phyloP scores from a whole-genome alignment of 2,113 vertebrate genomes.

The Varanus salvator region DNA sequence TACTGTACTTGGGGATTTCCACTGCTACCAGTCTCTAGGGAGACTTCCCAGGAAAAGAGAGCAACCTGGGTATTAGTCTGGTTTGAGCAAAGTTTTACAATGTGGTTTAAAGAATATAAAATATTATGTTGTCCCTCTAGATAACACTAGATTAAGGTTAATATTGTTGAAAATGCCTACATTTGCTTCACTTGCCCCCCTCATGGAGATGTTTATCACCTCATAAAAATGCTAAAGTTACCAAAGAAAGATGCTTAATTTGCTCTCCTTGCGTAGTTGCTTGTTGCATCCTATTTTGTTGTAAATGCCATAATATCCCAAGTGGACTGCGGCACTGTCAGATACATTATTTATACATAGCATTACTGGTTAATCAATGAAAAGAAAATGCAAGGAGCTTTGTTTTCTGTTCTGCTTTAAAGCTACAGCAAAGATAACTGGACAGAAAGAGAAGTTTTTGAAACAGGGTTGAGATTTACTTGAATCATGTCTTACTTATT shows the following conservation, averaged over 20 bases:
- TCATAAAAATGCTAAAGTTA: conserved; percentile 86
- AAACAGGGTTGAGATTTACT: conserved; percentile 55
- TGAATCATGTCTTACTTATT: neutral
- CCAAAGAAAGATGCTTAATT: conserved; percentile 83
- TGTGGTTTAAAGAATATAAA: conserved; percentile 54
- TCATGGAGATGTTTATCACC: conserved; percentile 78
- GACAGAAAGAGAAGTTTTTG: conserved; percentile 48
- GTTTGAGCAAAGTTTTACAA: conserved; percentile 24
- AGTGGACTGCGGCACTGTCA: conserved; percentile 84
- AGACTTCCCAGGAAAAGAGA: neutral
- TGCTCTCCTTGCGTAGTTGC: conserved; percentile 81
- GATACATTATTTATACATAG: conserved; percentile 87
- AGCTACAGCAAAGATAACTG: conserved; percentile 66
- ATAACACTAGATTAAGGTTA: conserved; percentile 76
- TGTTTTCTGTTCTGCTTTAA: conserved; percentile 76
- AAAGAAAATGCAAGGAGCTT: conserved; percentile 73
- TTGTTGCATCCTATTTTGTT: conserved; percentile 84
- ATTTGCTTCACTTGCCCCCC: conserved; percentile 69
- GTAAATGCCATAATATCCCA: conserved; percentile 85
- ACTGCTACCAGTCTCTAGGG: neutral
- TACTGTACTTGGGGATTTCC: neutral
- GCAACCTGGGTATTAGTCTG: neutral
- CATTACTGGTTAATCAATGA: conserved; percentile 87
- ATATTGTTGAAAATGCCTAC: conserved; percentile 78
- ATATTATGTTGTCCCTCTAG: conserved; percentile 68